Conservation (phyloP, 2,888 invertebrate genomes). For the Bedellia somnulentella region DNA sequence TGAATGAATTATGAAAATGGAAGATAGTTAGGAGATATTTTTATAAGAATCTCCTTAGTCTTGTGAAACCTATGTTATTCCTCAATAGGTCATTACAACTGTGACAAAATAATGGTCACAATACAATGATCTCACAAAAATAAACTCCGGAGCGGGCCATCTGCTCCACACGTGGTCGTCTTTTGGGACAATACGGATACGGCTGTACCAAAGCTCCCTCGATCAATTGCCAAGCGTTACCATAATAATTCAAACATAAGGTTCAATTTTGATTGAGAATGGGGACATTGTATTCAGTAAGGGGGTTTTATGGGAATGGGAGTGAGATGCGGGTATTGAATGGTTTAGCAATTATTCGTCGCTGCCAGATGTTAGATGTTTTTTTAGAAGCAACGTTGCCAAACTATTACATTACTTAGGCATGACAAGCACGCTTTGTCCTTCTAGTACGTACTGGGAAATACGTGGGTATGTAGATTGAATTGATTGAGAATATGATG, state of each 20-base stretch:
- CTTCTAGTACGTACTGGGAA: not conserved
- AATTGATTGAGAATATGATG: not conserved
- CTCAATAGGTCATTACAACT: too few species aligned
- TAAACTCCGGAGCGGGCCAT: constrained; percentile 26
- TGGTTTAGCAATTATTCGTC: constrained; percentile 4
- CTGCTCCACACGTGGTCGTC: constrained; percentile 38
- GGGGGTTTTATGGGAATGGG: not conserved
- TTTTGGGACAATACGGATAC: constrained; percentile 20
- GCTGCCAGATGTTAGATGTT: not conserved
- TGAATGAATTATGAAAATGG: too few species aligned
- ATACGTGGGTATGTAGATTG: too few species aligned
- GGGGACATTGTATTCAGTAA: not conserved
- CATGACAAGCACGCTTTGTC: not conserved
- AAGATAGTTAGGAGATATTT: too few species aligned
- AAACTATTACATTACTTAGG: constrained; percentile 3
- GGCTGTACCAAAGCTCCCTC: too few species aligned
- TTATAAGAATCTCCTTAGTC: too few species aligned
- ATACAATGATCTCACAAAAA: constrained; percentile 15
- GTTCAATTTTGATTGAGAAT: not conserved
- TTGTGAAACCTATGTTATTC: too few species aligned
- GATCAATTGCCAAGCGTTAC: too few species aligned
- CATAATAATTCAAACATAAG: constrained; percentile 7
- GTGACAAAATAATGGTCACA: constrained; percentile 1
- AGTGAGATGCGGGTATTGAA: constrained; percentile 14
- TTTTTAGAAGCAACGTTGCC: not conserved